phyloP scores from a whole-genome alignment of 2,113 vertebrate species.

The Protobothrops flavoviridis region DNA sequence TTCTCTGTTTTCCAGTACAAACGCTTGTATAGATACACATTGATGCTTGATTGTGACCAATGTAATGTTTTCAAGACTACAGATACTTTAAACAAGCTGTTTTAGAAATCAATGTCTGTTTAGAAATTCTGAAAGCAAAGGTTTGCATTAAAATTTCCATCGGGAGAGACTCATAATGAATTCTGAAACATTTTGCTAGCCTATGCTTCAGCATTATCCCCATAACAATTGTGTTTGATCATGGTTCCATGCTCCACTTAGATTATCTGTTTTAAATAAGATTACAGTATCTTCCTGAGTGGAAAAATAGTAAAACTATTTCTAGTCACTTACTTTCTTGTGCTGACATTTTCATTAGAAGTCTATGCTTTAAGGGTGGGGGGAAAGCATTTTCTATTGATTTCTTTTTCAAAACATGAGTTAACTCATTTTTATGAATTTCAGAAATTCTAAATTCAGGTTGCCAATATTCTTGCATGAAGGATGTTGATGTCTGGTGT shows the following conservation, averaged over 20 bases:
- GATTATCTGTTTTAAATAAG: slow-evolving; percentile 33
- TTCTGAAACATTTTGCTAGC: slow-evolving; percentile 4
- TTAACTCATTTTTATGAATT: slow-evolving; percentile 27
- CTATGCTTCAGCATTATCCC: neutral
- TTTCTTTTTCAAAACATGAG: slow-evolving; percentile 40
- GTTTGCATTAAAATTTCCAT: neutral
- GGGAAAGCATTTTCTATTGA: slow-evolving; percentile 19
- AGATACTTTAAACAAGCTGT: neutral
- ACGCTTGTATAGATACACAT: neutral
- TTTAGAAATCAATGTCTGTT: slow-evolving; percentile 8
- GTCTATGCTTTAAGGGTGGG: neutral
- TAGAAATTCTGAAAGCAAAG: neutral
- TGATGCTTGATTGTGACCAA: neutral
- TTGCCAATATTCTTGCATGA: slow-evolving; percentile 47
- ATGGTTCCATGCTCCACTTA: neutral
- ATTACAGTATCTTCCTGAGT: slow-evolving; percentile 31
- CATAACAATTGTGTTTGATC: neutral
- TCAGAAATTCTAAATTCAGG: slow-evolving; percentile 37
- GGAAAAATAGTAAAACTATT: slow-evolving; percentile 28
- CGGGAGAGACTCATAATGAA: neutral
- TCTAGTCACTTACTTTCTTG: slow-evolving; percentile 33
- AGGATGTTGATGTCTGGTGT: slow-evolving; percentile 10
- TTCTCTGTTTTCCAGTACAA: neutral
- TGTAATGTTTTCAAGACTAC: neutral
- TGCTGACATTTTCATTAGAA: slow-evolving; percentile 24